Evolutionary conservation across 2,888 invertebrate genomes (phyloP).

Genomic region (Latrodectus hesperus): DNA sequence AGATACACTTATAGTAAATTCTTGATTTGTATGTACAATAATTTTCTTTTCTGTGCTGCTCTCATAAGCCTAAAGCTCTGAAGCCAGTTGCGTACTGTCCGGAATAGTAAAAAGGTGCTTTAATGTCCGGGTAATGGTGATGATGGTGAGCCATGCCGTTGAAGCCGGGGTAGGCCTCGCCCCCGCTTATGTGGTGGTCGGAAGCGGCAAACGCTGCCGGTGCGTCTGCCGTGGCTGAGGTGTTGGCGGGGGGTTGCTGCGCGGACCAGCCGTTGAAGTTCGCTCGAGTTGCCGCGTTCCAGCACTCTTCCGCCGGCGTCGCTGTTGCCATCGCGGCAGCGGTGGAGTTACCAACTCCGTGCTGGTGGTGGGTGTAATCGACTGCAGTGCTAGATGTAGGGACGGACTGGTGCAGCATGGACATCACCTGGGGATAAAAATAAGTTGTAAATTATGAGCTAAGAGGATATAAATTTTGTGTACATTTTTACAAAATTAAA

Average conservation of each 20-base stretch:
- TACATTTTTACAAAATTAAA: too few relatives aligned
- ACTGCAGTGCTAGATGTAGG: conserved; percentile 60
- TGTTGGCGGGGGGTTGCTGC: conserved; percentile 23
- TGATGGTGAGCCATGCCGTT: conserved; percentile 70
- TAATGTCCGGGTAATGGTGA: conserved; percentile 69
- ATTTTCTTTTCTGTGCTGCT: background rate
- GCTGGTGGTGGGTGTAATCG: conserved; percentile 70
- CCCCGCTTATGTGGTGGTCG: conserved; percentile 37
- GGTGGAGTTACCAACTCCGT: conserved; percentile 32
- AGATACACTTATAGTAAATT: background rate
- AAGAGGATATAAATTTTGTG: too few relatives aligned
- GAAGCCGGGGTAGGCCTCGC: conserved; percentile 69
- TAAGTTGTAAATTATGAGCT: too few relatives aligned
- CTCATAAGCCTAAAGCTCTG: conserved; percentile 37
- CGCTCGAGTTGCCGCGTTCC: conserved; percentile 54
- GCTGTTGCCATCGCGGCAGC: conserved; percentile 50
- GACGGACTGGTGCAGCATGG: conserved; percentile 70
- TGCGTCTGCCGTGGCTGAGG: conserved; percentile 11
- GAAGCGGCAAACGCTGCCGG: conserved; percentile 24
- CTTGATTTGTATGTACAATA: background rate
- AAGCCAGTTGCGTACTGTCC: conserved; percentile 71
- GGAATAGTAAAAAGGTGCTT: conserved; percentile 71
- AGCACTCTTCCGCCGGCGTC: conserved; percentile 47
- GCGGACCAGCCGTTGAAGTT: conserved; percentile 58
- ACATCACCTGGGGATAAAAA: conserved; percentile 69